These are phyloP conservation scores for Grapholita molesta DNA, from an alignment of 1,140 invertebrate genomes.

Conservation along the genomic window DNA sequence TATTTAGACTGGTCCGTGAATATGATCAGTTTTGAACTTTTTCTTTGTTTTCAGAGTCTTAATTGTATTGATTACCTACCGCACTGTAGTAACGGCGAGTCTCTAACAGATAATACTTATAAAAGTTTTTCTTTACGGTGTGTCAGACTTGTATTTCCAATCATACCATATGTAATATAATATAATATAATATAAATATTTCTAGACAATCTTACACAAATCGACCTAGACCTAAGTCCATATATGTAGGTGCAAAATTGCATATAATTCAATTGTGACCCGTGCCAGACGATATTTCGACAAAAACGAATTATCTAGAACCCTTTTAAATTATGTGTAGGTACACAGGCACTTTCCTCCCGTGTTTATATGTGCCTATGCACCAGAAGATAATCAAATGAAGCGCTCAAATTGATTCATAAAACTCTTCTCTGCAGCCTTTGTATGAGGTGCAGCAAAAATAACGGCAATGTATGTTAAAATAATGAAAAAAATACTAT, in stretches of 20 bases:
- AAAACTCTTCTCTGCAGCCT: conserved; percentile 35
- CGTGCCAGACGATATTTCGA: conserved; percentile 38
- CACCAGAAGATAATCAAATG: conserved; percentile 46
- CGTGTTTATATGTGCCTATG: conserved; percentile 28
- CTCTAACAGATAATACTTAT: neutral
- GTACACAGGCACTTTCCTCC: neutral
- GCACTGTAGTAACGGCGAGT: too few species aligned
- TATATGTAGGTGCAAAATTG: conserved; percentile 31
- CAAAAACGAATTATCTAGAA: conserved; percentile 50
- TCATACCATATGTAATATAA: conserved; percentile 24
- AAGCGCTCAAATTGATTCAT: conserved; percentile 49
- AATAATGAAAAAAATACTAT: too few species aligned
- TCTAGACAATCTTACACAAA: too few species aligned
- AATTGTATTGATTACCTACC: too few species aligned
- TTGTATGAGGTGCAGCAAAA: conserved; percentile 20
- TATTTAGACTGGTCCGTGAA: neutral
- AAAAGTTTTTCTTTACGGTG: too few species aligned
- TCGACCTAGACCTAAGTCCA: too few species aligned
- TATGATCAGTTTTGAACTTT: neutral
- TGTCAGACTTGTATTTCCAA: neutral
- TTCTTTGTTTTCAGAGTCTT: neutral
- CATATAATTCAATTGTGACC: conserved; percentile 27
- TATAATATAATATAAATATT: too few species aligned
- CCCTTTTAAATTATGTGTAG: conserved; percentile 31
- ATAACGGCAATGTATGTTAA: neutral